Evolutionary conservation across 1,140 invertebrate species (phyloP), one percentile per base, ranked within the genome.

Genomic region (Mactra quadrangularis): DNA sequence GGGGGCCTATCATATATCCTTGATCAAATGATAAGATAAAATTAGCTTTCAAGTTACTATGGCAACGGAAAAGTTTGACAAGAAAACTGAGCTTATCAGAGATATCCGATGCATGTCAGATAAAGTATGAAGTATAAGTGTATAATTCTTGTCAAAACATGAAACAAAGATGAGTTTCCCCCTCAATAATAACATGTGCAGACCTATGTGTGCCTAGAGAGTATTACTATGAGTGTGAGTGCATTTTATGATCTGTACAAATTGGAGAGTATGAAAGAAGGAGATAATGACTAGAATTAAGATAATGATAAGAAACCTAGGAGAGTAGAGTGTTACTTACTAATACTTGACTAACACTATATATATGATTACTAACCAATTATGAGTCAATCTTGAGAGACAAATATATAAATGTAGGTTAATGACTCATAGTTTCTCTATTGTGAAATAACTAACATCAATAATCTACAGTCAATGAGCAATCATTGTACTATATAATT

Each of bases 1-100:
- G 57, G 74, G 74, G 33, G 74, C 38, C 45, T 57, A 76, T 76
- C 74, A 76, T 76, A 76, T 76, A 76, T 60, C 74, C 74, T 33
- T 64, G 74, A 76, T 76, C 45, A 38, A 35, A 35, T 62, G 74
- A 76, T 76, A 76, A 76, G 74, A 62, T 76, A 59, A 45, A 60
- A 62, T 60, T 76, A 35, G 27, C 53, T 62, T 76, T 62, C 57
- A 19, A 3, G 74, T 76, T 64, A 25, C 74, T 57, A 76, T 76
- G 74, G 74, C 62, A 76, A 76, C 74, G 0, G 57, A 29, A 47
- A 60, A 76, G 53, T 76, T 76, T 76, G 74, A 76, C 74, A 76
- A 60, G 57, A 76, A 76, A 57, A 62, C 31, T 64, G 38, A 38
- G 74, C 74, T 76, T 76, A 76, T 76, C 74, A 62, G 22, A 22